Percentiles rank a stretch among this genome's conserved stretches.
These are phyloP conservation scores for Nestor notabilis DNA, from an alignment of 2,113 vertebrate species.

Conservation along the genomic window DNA sequence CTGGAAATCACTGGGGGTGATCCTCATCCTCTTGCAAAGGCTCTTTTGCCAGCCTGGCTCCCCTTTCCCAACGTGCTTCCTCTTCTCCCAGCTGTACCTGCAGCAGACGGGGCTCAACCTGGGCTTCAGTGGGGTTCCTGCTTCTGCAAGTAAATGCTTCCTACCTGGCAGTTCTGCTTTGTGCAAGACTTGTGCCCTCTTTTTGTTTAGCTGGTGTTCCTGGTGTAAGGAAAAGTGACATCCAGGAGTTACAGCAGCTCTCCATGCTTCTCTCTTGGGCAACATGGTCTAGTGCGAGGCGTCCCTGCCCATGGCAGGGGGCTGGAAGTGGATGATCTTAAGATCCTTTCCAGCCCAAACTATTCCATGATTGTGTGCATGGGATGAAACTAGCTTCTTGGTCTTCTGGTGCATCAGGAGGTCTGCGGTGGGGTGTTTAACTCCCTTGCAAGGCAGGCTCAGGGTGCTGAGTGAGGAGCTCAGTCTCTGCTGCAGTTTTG, in stretches of 20 bases:
- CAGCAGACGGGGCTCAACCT: background rate
- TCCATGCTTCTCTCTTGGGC: background rate
- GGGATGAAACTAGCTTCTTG: background rate
- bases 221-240: background rate
- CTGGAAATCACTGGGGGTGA: background rate
- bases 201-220: background rate
- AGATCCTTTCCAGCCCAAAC: background rate
- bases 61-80: background rate
- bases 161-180: background rate
- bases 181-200: background rate
- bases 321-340: background rate
- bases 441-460: background rate
- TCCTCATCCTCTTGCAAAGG: background rate
- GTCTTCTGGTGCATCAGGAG: background rate
- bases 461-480: background rate
- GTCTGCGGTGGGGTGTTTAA: background rate
- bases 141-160: background rate
- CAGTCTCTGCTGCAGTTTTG: background rate
- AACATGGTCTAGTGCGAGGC: background rate
- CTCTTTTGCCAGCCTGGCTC: accelerated
- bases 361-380: background rate
- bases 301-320: background rate
- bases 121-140: background rate
- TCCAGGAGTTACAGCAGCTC: background rate
- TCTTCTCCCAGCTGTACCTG: background rate